Conservation (phyloP, 2,888 invertebrate genomes). For the Acheta domesticus region DNA sequence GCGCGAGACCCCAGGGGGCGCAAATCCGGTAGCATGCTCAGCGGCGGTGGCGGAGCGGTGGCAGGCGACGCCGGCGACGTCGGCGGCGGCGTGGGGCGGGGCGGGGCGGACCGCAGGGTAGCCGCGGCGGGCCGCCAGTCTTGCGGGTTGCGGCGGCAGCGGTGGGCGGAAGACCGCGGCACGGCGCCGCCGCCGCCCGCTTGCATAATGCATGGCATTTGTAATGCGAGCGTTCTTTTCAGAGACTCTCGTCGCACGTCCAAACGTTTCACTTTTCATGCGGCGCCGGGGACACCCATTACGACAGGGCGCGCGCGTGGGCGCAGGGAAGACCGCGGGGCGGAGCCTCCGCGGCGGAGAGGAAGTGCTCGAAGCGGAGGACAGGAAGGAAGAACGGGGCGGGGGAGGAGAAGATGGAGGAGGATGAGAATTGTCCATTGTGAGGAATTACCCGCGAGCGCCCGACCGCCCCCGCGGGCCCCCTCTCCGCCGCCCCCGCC, state of each 20-base stretch:
- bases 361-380: too few species aligned
- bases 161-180: constrained; percentile 6
- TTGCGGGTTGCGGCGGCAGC: neutral
- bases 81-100: neutral
- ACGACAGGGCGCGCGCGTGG: neutral
- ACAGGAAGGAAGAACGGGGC: too few species aligned
- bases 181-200: neutral
- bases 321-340: neutral
- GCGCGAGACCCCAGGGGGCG: neutral
- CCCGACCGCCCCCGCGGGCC: neutral
- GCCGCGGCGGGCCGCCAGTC: neutral
- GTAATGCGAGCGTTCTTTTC: constrained; percentile 3
- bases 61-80: neutral
- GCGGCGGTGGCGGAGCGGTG: neutral
- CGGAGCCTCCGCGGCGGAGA: neutral
- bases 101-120: neutral
- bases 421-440: neutral
- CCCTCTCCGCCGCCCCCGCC: neutral
- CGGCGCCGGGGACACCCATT: neutral
- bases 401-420: neutral
- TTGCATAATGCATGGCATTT: constrained; percentile 10
- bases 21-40: neutral
- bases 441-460: constrained; percentile 6
- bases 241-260: constrained; percentile 9
- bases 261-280: constrained; percentile 18